Conservation (phyloP, 1,140 invertebrate species). For the Holcopasites calliopsidis region DNA sequence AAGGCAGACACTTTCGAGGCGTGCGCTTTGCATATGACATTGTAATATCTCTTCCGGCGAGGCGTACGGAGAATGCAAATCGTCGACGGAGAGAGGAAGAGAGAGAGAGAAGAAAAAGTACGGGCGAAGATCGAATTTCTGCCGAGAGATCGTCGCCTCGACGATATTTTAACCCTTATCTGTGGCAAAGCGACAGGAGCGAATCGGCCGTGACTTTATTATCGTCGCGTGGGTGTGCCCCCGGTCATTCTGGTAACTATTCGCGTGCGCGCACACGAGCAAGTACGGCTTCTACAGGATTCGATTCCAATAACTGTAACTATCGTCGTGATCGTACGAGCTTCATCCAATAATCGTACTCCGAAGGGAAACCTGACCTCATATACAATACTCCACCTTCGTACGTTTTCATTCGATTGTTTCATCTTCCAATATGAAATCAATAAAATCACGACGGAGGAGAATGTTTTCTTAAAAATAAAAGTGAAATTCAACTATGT, state of each 20-base stretch:
- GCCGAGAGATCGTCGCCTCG: conserved; percentile 43
- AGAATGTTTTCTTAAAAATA: no score
- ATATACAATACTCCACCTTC: neutral
- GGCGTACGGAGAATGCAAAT: conserved; percentile 36
- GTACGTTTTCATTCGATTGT: neutral
- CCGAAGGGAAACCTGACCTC: no score
- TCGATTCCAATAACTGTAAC: conserved; percentile 5
- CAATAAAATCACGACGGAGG: no score
- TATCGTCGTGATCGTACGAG: neutral
- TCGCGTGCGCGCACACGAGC: conserved; percentile 32
- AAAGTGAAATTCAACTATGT: no score
- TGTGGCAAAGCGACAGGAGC: conserved; percentile 55
- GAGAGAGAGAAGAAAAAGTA: conserved; percentile 1
- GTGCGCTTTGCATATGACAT: conserved; percentile 40
- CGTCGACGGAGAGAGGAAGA: conserved; percentile 3
- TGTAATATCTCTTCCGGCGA: conserved; percentile 38
- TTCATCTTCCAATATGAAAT: no score
- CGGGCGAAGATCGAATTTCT: conserved; percentile 42
- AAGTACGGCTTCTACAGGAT: conserved; percentile 26
- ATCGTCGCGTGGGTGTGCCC: conserved; percentile 54
- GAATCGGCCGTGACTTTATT: conserved; percentile 64
- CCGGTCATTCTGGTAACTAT: conserved; percentile 45
- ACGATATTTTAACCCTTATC: conserved; percentile 55
- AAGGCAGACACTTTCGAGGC: conserved; percentile 1
- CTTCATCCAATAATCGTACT: neutral